Evolutionary conservation across 2,113 vertebrate species (phyloP), one percentile per base, ranked within the genome.

Genomic region (Morone chrysops): DNA sequence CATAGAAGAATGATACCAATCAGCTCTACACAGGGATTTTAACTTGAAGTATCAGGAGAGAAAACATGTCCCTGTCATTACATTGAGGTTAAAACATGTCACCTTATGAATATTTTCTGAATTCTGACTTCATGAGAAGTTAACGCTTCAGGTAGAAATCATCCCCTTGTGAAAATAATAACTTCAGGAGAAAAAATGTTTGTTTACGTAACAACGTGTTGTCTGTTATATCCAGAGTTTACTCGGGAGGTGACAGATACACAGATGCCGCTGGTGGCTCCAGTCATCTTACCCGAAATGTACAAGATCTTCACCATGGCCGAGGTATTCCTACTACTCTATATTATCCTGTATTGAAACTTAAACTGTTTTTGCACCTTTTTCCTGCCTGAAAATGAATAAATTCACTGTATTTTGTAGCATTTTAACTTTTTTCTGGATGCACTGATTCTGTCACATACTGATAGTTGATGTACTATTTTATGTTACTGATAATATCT

Each of bases 241-340:
- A 99, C 98, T 0, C 95, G 98, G n/a, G 98, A 99, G 87, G 98
- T 99, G 79, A 98, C 98, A 0, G 98, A 99, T 82, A 98, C 96
- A 9, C 98, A 99, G 95, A 99, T 99, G 98, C 98, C 98, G 0
- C 96, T 98, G 41, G 98, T 99, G 47, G 98, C 98, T 84, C 98
- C 98, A 2, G 98, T 99, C 81, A 99, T 99, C 87, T 96, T 99
- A 76, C 98, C 98, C 31, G 98, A 99, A 93, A 99, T 99, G 98
- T 99, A 98, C 90, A 99, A 97, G 94, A 99, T 99, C 91, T 99
- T 99, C 93, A 99, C 98, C 2, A 99, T 99, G 98, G 97, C 97
- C 4, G 98, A 99, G 97, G 98, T 99, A 95, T 18, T 40, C 5
- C 16, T 62, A 10, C 43, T 31, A 3, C 41, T 54, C 13, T 38